Evolutionary conservation across 2,797 vertebrate species (phyloP).

Genomic region (Amazonetta brasiliensis): DNA sequence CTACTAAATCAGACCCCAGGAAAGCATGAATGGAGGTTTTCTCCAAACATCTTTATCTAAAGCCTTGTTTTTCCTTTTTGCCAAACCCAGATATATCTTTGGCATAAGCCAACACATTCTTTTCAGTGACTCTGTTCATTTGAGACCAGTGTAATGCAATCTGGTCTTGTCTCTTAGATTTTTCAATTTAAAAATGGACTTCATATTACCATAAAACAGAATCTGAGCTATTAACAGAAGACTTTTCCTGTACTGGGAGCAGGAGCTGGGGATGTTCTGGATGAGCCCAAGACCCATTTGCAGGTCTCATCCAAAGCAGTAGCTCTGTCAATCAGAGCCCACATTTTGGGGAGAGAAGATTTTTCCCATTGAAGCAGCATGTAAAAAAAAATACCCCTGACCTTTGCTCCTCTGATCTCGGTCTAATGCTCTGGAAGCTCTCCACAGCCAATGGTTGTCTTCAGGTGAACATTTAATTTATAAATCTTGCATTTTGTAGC

Average conservation of each 20-base stretch:
- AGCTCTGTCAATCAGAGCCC: neutral
- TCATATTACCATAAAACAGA: fast-evolving
- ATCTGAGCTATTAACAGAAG: fast-evolving
- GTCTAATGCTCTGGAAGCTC: neutral
- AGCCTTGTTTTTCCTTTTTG: neutral
- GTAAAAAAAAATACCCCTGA: neutral
- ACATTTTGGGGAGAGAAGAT: neutral
- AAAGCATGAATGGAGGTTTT: neutral
- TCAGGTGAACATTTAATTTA: neutral
- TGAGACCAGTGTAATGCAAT: neutral
- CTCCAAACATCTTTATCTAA: neutral
- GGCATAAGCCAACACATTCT: neutral
- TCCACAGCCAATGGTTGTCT: neutral
- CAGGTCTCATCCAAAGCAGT: neutral
- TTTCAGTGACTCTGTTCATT: neutral
- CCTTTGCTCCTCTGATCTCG: neutral
- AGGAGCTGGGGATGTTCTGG: neutral
- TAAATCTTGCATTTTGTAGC: neutral
- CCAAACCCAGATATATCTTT: neutral
- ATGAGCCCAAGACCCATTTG: neutral
- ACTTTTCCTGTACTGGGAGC: neutral
- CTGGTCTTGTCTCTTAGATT: neutral
- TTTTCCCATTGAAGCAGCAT: neutral
- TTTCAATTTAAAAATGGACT: neutral
- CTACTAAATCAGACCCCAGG: neutral